phyloP scores from a whole-genome alignment of 2,797 vertebrate genomes.

The Sarcoramphus papa region DNA sequence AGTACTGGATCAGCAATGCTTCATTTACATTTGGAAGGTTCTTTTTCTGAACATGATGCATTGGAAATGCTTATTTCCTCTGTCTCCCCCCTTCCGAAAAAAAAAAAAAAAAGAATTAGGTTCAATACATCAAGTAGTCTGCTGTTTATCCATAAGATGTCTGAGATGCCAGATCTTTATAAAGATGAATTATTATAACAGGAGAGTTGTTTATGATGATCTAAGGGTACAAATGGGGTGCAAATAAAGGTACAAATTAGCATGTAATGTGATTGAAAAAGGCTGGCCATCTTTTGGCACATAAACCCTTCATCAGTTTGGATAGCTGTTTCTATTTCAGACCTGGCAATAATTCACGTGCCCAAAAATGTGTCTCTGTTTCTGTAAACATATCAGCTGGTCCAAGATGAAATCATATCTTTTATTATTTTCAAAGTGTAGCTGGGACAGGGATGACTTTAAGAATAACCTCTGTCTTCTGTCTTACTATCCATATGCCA shows the following conservation, averaged over 20 bases:
- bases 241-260: not conserved
- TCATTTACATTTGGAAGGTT: not conserved
- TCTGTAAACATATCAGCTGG: not conserved
- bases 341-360: not conserved
- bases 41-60: not conserved
- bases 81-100: not conserved
- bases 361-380: not conserved
- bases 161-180: not conserved
- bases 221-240: not conserved
- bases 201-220: not conserved
- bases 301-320: not conserved
- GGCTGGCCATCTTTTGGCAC: not conserved
- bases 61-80: not conserved
- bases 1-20: not conserved
- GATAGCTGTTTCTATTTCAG: not conserved
- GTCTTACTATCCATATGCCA: not conserved
- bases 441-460: not conserved
- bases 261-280: not conserved
- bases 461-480: not conserved
- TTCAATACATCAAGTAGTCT: not conserved
- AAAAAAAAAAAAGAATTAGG: accelerated
- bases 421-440: not conserved
- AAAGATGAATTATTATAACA: not conserved
- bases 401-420: not conserved
- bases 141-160: not conserved